Conservation (phyloP, 2,797 vertebrate species). For the Molossus molossus region DNA sequence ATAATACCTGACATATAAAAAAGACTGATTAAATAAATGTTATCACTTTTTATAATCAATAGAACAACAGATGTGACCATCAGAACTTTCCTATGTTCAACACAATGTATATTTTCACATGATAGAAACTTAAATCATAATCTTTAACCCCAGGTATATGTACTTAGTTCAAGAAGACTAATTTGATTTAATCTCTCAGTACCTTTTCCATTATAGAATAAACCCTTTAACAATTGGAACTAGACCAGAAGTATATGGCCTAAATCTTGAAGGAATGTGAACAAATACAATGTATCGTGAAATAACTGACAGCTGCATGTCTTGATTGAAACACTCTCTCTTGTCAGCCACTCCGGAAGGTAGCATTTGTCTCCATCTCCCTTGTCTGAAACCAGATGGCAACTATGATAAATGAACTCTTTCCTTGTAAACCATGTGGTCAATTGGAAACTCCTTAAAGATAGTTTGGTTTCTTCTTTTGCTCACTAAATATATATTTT, state of each 20-base stretch:
- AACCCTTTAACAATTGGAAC: conserved; percentile 23
- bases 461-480: conserved; percentile 5
- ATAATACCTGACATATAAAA: not conserved
- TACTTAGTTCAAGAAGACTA: not conserved
- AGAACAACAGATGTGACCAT: not conserved
- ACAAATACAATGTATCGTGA: not conserved
- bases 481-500: not conserved
- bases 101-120: not conserved
- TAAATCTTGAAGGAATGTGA: not conserved
- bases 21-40: not conserved
- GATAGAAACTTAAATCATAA: not conserved
- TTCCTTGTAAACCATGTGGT: conserved; percentile 23
- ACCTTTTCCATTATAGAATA: conserved; percentile 35
- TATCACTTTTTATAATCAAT: not conserved
- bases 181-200: conserved; percentile 44
- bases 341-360: not conserved
- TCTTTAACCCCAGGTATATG: not conserved
- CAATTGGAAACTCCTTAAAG: not conserved
- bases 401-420: not conserved
- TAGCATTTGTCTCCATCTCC: conserved; percentile 9
- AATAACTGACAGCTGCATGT: not conserved
- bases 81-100: not conserved
- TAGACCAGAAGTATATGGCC: not conserved
- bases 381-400: not conserved
- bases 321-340: not conserved